Conservation (phyloP, 2,113 vertebrate species). For the Dromaius novaehollandiae region DNA sequence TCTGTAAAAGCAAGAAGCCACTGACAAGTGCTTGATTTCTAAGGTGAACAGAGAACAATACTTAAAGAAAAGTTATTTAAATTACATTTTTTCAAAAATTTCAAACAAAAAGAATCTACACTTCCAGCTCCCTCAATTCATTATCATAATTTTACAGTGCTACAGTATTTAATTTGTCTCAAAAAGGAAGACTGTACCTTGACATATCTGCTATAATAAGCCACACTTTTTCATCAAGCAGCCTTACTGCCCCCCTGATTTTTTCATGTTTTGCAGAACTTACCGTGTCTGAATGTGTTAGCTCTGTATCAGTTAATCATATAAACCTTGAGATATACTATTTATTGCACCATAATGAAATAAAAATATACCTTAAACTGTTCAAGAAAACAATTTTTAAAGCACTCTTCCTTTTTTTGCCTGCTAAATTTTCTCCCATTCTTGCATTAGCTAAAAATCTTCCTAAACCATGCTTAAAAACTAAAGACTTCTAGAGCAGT, state of each 20-base stretch:
- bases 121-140: not conserved
- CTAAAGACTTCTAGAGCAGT: not conserved
- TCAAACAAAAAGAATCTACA: not conserved
- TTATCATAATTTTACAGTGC: not conserved
- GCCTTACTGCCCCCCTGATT: not conserved
- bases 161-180: not conserved
- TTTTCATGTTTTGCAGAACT: not conserved
- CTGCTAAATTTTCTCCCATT: not conserved
- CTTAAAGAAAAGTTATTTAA: not conserved
- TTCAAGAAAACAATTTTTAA: not conserved
- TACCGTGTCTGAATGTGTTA: not conserved
- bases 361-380: not conserved
- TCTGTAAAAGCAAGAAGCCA: not conserved
- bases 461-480: not conserved
- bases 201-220: not conserved
- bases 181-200: not conserved
- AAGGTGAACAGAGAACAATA: not conserved
- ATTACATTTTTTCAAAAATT: not conserved
- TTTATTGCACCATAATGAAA: not conserved
- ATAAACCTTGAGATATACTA: not conserved
- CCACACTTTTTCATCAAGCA: slow-evolving; percentile 41
- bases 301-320: not conserved
- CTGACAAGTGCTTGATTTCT: not conserved
- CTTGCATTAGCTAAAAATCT: not conserved
- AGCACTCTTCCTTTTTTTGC: not conserved